phyloP scores from a whole-genome alignment of 2,113 vertebrate species.

The Antigone vipio region DNA sequence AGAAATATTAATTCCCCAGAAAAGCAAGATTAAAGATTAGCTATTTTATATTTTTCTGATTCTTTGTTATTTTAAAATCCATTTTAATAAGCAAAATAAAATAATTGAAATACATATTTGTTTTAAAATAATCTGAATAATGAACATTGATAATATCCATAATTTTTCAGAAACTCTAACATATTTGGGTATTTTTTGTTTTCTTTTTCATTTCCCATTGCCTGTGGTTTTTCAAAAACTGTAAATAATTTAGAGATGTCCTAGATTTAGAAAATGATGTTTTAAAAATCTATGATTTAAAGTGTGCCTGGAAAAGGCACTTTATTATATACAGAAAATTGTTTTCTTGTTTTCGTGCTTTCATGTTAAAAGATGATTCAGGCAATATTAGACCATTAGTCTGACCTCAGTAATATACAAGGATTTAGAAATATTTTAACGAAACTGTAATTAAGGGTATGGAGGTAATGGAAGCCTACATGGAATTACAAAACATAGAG shows the following conservation, averaged over 20 bases:
- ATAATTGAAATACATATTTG: neutral
- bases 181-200: neutral
- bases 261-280: constrained; percentile 32
- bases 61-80: neutral
- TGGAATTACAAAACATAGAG: neutral
- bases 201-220: constrained; percentile 16
- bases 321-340: neutral
- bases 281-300: constrained; percentile 41
- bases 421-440: neutral
- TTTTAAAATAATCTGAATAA: neutral
- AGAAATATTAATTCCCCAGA: neutral
- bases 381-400: neutral
- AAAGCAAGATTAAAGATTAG: neutral
- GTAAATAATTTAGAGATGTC: constrained; percentile 49
- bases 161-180: neutral
- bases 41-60: neutral
- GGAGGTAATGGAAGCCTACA: neutral
- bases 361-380: neutral
- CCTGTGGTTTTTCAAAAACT: constrained; percentile 28
- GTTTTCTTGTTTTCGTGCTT: neutral
- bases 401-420: neutral
- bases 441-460: neutral
- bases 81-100: neutral
- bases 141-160: neutral
- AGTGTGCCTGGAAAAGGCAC: neutral